Base-by-base conservation (phyloP, 2,888 invertebrate genomes). In the Phoenoteleia sp. region DNA sequence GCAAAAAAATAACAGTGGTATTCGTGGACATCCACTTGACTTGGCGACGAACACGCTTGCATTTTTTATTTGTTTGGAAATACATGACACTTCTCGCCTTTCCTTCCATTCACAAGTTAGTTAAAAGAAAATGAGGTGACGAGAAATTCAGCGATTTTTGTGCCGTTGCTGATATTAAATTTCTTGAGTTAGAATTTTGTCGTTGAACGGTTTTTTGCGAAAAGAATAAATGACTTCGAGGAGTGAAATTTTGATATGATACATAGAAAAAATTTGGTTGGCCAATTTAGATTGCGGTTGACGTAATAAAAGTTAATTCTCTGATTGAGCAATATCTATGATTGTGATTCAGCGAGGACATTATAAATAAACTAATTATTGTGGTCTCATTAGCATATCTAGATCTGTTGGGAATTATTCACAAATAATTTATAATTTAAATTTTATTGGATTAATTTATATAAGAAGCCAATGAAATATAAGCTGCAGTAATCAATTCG, bases 21-120 rank as follows among this genome's bases (percentile, higher is more conserved):
- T 77, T 83, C 39, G 62, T 56, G 69, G 42, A 72, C 74, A 69
- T 71, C 81, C 72, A 81, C 75, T 81, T 75, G 62, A 74, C 74
- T 49, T 19, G 39, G 74, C 45, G 49, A 62, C 45, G 9, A 69
- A 42, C 66, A n/a, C n/a, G 25, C 23, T 54, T 56, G 75, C 25
- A 54, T 54, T 71, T 45, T 67, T 60, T 52, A n/a, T 25, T 47
- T 4, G 11, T n/a, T 27, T n/a, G 60, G 33, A 42, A 33, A 39
- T 33, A 36, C n/a, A 11, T 33, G 54, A 11, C 54, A 56, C 33
- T 64, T 76, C 56, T 25, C 64, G 45, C 45, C 29, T 47, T 13
- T 64, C n/a, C 33, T 13, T 21, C 39, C 19, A 2, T 19, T 66
- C 33, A 21, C 33, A 6, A 60, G 27, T 27, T 17, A 17, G 47